Evolutionary conservation across 2,797 vertebrate species (phyloP).

Genomic region (Aselliscus stoliczkanus): DNA sequence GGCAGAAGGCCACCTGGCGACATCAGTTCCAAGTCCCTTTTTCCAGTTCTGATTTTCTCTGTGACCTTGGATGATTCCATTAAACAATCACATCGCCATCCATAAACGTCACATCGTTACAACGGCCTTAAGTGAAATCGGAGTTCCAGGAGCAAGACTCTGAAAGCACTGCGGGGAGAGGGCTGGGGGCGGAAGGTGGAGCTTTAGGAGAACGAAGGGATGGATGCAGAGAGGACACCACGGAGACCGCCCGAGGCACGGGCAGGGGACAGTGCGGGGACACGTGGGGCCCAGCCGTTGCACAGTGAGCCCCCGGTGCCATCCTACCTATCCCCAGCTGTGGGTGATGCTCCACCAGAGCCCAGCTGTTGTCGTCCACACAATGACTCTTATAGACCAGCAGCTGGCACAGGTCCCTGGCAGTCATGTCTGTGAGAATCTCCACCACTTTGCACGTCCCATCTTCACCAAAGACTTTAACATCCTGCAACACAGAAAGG

Average conservation of each 20-base stretch:
- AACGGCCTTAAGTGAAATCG: not conserved
- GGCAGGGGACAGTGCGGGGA: too few relatives aligned
- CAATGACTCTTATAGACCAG: conserved; percentile 98
- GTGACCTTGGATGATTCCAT: rapidly evolving
- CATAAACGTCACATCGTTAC: not conserved
- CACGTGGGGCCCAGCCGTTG: too few relatives aligned
- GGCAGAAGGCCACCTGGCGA: rapidly evolving
- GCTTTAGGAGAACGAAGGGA: not conserved
- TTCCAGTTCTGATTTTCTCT: not conserved
- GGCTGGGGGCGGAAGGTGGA: not conserved
- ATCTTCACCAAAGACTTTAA: conserved; percentile 98
- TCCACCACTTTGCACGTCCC: conserved; percentile 96
- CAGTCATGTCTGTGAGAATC: conserved; percentile 95
- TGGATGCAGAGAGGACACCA: not conserved
- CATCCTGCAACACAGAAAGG: conserved; percentile 88
- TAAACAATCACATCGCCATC: not conserved
- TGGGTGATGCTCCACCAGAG: conserved; percentile 95
- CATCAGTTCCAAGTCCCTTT: too few relatives aligned
- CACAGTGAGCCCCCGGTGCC: conserved; percentile 14
- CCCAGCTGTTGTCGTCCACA: conserved; percentile 97
- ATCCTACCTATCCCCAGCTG: conserved; percentile 93
- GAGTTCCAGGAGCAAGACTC: conserved; percentile 24
- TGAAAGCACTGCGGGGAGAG: not conserved
- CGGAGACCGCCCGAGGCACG: too few relatives aligned
- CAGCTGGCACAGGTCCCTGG: conserved; percentile 95